Evolutionary conservation across 2,888 invertebrate species (phyloP), one percentile per base, ranked within the genome.

Genomic region (Thymelicus lineola): DNA sequence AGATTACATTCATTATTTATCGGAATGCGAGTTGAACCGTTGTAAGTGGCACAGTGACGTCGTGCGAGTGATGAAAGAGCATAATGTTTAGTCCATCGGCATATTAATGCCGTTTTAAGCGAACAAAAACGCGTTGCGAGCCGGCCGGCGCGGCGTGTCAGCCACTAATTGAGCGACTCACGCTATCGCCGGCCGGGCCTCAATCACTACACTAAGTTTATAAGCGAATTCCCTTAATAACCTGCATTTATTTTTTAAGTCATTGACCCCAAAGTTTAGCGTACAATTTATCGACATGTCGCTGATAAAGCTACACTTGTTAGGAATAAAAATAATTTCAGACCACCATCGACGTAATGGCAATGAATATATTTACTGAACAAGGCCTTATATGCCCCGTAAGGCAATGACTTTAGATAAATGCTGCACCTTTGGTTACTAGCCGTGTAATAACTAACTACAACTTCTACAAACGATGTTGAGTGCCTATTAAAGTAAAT

Each of bases 81-180:
- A 80, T 79, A 82, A 84, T 82, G 84, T 85, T 87, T 84, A 84
- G 84, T 87, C 81, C 85, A 86, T 86, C 83, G 86, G 86, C 85
- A 84, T 87, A 88, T 86, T 89, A 88, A 89, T 87, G 83, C 83
- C 74, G 82, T 80, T 86, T 83, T 85, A 84, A 86, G 84, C 82
- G 86, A 77, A 87, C 87, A 91, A 91, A 91, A 91, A 90, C 86
- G 84, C 83, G 83, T 82, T 82, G 83, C 83, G 83, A 82, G 83
- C 79, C 81, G 84, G 80, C 80, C 82, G 83, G 80, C 80, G 74
- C 86, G 80, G 84, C 89, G 88, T 88, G 89, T 89, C 89, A 85
- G 84, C 76, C 79, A 78, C 87, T 93, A 92, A 93, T 93, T 91
- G 92, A 88, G 84, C 80, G 80, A 82, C 85, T 86, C 92, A 92